Percentiles rank a stretch among this genome's conserved stretches.
Conservation (phyloP, 37 sponge, comb jelly and placozoan genomes). For the Lycopodina hypogea region DNA sequence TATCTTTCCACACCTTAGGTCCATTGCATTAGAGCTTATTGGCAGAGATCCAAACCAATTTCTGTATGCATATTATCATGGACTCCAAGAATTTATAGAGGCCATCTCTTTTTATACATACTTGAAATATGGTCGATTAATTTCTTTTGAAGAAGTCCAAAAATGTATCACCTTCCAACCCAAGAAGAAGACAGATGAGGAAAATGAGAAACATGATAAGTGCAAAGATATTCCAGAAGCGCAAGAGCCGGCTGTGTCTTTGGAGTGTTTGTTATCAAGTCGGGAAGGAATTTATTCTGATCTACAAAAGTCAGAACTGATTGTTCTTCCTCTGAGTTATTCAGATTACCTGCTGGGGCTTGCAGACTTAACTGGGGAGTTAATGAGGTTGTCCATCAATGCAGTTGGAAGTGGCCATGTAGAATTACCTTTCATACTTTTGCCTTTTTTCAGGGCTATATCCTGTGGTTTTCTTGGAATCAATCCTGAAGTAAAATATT, state of each 20-base stretch:
- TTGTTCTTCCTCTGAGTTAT: constrained; percentile 30
- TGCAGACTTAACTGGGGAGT: constrained; percentile 85
- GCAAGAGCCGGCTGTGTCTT: neutral
- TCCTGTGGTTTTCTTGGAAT: constrained; percentile 49
- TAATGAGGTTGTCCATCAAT: constrained; percentile 77
- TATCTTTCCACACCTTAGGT: constrained; percentile 20
- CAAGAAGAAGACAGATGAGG: neutral
- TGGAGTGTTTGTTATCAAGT: neutral
- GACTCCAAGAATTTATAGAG: constrained; percentile 85
- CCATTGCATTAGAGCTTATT: constrained; percentile 52
- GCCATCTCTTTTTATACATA: constrained; percentile 62
- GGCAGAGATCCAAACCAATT: constrained; percentile 43
- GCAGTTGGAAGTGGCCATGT: constrained; percentile 46
- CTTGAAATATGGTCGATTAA: constrained; percentile 32
- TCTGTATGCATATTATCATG: constrained; percentile 54
- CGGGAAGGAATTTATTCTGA: neutral
- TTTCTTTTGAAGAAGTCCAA: constrained; percentile 32
- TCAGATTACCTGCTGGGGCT: constrained; percentile 75
- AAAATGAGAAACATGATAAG: neutral
- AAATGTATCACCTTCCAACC: constrained; percentile 28
- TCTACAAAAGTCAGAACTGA: neutral
- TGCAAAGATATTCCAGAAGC: neutral
- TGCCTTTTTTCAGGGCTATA: constrained; percentile 56
- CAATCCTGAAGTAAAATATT: constrained; percentile 21
- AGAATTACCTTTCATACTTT: constrained; percentile 34